Evolutionary conservation across 1,140 invertebrate species (phyloP).

Genomic region (Matsumurasca onukii): DNA sequence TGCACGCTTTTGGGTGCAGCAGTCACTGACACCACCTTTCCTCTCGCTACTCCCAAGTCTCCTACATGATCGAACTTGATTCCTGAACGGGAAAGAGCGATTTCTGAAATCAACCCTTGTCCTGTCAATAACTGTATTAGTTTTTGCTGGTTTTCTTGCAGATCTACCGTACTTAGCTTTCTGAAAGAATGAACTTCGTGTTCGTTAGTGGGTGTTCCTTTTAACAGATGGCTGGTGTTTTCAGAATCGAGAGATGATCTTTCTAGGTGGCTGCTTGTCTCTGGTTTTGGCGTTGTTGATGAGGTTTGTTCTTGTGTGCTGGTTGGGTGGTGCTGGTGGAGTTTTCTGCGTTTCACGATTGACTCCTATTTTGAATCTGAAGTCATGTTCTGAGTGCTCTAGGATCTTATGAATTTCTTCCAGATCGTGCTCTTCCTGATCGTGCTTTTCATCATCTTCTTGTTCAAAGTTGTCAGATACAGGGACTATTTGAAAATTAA

Average conservation of each 20-base stretch:
- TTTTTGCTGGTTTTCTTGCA: slow-evolving; percentile 52
- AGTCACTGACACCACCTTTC: slow-evolving; percentile 58
- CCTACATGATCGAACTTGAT: slow-evolving; percentile 41
- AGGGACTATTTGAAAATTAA: too few relatives aligned
- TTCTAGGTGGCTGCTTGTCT: background rate
- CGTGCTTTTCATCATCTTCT: too few relatives aligned
- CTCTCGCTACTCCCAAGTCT: slow-evolving; percentile 48
- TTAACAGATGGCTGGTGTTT: background rate
- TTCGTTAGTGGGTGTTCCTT: background rate
- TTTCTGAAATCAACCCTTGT: slow-evolving; percentile 49
- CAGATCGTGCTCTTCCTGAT: too few relatives aligned
- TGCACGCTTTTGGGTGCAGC: slow-evolving; percentile 53
- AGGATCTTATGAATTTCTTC: too few relatives aligned
- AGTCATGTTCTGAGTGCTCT: too few relatives aligned
- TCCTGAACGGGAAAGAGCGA: slow-evolving; percentile 45
- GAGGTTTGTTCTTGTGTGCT: background rate
- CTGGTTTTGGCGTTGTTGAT: background rate
- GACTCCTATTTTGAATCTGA: background rate
- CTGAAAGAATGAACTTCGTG: slow-evolving; percentile 43
- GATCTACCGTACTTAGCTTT: slow-evolving; percentile 46
- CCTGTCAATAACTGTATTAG: slow-evolving; percentile 55
- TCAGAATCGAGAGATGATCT: background rate
- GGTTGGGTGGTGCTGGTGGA: slow-evolving; percentile 5
- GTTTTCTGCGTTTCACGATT: background rate
- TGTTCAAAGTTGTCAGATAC: too few relatives aligned